Evolutionary conservation across 1,140 invertebrate genomes (phyloP).

Genomic region (Euura saliciscinereae): DNA sequence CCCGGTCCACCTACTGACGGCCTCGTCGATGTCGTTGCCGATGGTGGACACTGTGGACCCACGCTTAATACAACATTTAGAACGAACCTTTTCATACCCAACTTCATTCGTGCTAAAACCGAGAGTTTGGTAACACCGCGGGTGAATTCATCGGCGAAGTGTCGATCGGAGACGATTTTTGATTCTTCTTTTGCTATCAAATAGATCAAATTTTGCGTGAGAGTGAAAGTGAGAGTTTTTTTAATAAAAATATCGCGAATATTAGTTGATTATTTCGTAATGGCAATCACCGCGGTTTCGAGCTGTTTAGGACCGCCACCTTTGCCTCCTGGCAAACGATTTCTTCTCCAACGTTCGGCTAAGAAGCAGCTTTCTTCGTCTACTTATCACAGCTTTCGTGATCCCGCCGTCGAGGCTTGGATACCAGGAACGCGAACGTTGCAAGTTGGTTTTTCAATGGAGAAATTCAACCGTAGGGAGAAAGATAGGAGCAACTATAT

Average conservation of each 20-base stretch:
- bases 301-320: conserved; percentile 56
- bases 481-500: conserved; percentile 14
- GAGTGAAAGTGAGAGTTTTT: no score
- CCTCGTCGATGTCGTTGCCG: neutral
- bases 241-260: no score
- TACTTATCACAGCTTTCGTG: conserved; percentile 61
- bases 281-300: conserved; percentile 50
- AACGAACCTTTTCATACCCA: no score
- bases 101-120: no score
- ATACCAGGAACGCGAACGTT: conserved; percentile 27
- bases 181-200: no score
- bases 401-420: conserved; percentile 56
- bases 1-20: conserved; percentile 1
- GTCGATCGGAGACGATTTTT: no score
- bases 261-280: conserved; percentile 12
- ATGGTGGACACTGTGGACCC: neutral
- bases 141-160: no score
- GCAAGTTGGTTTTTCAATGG: no score
- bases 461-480: neutral
- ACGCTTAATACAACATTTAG: neutral
- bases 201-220: no score
- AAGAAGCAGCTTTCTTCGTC: conserved; percentile 49
- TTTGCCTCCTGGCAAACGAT: conserved; percentile 54
- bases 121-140: no score
- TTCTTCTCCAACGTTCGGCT: conserved; percentile 40